These are phyloP conservation scores for Drosophila falleni DNA, from an alignment of 2,888 invertebrate species.

Conservation along the genomic window DNA sequence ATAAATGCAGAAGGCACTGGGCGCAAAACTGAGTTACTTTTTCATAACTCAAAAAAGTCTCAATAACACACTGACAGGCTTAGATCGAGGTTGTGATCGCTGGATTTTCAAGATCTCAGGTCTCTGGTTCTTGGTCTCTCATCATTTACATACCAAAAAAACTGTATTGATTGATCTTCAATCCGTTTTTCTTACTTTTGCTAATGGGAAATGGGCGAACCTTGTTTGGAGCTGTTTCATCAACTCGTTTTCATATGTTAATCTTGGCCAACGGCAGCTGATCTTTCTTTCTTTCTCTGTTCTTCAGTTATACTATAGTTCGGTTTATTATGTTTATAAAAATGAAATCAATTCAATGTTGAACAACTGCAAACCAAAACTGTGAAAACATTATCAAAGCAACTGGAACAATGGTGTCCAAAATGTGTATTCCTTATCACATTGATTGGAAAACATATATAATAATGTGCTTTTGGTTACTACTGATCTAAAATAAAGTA, in stretches of 20 bases:
- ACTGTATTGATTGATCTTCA: constrained; percentile 68
- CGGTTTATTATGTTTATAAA: constrained; percentile 12
- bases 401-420: no score
- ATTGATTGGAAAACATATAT: no score
- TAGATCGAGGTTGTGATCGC: constrained; percentile 47
- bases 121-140: constrained; percentile 23
- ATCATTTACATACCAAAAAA: constrained; percentile 59
- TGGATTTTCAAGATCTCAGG: constrained; percentile 12
- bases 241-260: constrained; percentile 66
- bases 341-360: constrained; percentile 16
- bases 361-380: constrained; percentile 35
- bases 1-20: constrained; percentile 65
- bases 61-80: constrained; percentile 65
- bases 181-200: not conserved
- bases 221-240: constrained; percentile 60
- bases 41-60: constrained; percentile 61
- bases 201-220: constrained; percentile 44
- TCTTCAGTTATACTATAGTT: constrained; percentile 21
- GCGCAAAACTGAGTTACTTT: constrained; percentile 43
- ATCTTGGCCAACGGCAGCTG: constrained; percentile 50
- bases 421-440: no score
- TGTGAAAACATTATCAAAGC: constrained; percentile 36
- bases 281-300: constrained; percentile 24
- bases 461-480: no score
- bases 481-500: not conserved